phyloP scores from a whole-genome alignment of 2,113 vertebrate genomes.

The Rhodinocichla rosea region DNA sequence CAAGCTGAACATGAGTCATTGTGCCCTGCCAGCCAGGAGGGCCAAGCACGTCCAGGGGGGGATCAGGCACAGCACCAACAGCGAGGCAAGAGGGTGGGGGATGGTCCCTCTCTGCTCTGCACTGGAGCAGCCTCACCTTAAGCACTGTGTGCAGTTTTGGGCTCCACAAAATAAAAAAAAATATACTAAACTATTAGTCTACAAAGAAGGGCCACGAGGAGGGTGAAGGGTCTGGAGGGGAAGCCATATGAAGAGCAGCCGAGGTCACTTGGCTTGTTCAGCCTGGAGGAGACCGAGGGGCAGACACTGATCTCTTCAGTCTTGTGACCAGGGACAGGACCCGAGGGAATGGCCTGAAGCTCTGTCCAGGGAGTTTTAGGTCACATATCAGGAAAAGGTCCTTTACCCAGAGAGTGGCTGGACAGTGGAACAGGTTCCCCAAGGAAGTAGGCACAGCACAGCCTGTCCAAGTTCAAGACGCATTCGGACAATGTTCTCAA shows the following conservation, averaged over 20 bases:
- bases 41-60: too few species aligned
- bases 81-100: accelerated
- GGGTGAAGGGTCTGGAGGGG: background rate
- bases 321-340: background rate
- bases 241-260: background rate
- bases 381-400: background rate
- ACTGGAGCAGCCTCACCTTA: accelerated
- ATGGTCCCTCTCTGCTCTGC: background rate
- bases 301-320: background rate
- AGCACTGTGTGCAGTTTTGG: background rate
- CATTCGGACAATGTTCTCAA: background rate
- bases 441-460: background rate
- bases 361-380: background rate
- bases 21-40: background rate
- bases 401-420: background rate
- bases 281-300: background rate
- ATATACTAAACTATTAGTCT: background rate
- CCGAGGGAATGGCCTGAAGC: background rate
- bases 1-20: background rate
- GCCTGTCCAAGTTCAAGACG: too few species aligned
- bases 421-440: background rate
- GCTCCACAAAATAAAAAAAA: background rate
- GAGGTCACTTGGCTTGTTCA: background rate
- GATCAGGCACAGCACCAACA: background rate
- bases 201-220: background rate